These are phyloP conservation scores for Aphodius granarius DNA, from an alignment of 2,888 invertebrate genomes.

Conservation along the genomic window DNA sequence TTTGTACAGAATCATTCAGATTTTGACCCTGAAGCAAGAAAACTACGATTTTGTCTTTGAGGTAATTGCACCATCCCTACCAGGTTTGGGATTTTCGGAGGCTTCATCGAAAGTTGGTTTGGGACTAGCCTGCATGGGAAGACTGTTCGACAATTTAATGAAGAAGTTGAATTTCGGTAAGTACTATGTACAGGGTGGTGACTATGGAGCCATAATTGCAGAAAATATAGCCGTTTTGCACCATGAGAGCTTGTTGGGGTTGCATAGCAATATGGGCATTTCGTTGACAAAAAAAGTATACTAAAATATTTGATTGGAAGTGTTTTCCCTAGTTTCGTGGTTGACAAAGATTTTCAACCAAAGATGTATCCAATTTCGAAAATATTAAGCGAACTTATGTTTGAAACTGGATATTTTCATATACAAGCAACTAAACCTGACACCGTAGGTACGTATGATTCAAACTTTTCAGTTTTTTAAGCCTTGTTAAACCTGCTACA, in stretches of 20 bases:
- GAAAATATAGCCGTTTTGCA: constrained; percentile 64
- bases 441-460: constrained; percentile 73
- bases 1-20: constrained; percentile 75
- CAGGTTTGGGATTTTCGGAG: constrained; percentile 58
- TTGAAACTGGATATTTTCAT: constrained; percentile 69
- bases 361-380: constrained; percentile 58
- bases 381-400: constrained; percentile 46
- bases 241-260: constrained; percentile 60
- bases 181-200: constrained; percentile 77
- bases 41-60: constrained; percentile 67
- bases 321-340: constrained; percentile 60
- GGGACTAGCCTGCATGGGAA: constrained; percentile 59
- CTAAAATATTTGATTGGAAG: constrained; percentile 53
- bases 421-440: constrained; percentile 88
- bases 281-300: constrained; percentile 40
- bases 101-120: constrained; percentile 65
- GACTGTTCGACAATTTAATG: constrained; percentile 70
- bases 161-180: constrained; percentile 64
- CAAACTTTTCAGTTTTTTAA: too few species aligned
- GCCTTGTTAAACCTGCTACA: not conserved
- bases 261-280: constrained; percentile 66
- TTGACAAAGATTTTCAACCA: constrained; percentile 56
- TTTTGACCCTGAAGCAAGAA: constrained; percentile 57
- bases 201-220: constrained; percentile 75
- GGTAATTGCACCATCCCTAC: constrained; percentile 61